phyloP scores from a whole-genome alignment of 2,888 invertebrate species.

The Girardia tigrina region DNA sequence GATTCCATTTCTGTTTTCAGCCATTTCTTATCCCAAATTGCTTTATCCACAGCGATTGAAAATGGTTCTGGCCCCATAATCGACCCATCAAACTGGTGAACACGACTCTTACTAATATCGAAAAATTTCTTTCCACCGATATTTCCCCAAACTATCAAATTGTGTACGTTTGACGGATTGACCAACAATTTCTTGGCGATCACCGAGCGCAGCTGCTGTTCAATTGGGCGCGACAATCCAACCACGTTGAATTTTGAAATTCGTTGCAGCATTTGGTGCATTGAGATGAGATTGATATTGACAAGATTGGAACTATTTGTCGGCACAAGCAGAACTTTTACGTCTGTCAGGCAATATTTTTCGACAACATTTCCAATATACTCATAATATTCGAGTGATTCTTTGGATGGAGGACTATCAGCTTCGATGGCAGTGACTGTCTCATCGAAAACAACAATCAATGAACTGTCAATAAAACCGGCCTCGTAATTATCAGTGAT shows the following conservation, averaged over 20 bases:
- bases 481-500: slow-evolving; percentile 28
- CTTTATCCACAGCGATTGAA: slow-evolving; percentile 43
- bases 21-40: slow-evolving; percentile 46
- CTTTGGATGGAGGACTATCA: slow-evolving; percentile 28
- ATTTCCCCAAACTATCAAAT: slow-evolving; percentile 48
- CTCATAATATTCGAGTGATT: slow-evolving; percentile 5
- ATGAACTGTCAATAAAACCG: slow-evolving; percentile 2
- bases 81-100: slow-evolving; percentile 46
- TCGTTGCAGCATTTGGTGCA: slow-evolving; percentile 21
- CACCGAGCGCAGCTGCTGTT: slow-evolving; percentile 31
- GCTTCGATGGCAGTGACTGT: slow-evolving; percentile 20
- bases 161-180: slow-evolving; percentile 44
- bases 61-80: slow-evolving; percentile 45
- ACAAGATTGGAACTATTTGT: neutral
- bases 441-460: slow-evolving; percentile 33
- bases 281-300: slow-evolving; percentile 17
- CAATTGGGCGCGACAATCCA: slow-evolving; percentile 9
- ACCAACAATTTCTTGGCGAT: slow-evolving; percentile 40
- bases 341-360: neutral
- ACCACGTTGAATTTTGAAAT: slow-evolving; percentile 28
- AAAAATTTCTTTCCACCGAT: slow-evolving; percentile 30
- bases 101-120: slow-evolving; percentile 40
- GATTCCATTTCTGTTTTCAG: slow-evolving; percentile 42
- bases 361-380: slow-evolving; percentile 16
- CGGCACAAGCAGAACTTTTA: neutral